Evolutionary conservation across 2,888 invertebrate species (phyloP).

Genomic region (Cerastoderma edule): DNA sequence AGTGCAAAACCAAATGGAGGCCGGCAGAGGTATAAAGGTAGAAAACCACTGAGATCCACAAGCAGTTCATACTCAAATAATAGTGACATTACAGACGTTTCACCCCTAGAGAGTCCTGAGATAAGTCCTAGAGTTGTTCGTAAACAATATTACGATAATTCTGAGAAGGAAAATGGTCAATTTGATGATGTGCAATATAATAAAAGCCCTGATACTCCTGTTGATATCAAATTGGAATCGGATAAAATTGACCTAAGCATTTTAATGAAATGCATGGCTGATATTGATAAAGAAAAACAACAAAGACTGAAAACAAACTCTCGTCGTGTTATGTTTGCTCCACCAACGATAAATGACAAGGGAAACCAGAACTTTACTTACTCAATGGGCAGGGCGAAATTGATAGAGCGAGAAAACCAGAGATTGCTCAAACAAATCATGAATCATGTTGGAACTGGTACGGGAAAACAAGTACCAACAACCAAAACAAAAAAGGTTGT

Average conservation of each 20-base stretch:
- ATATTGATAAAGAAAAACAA: slow-evolving; percentile 76
- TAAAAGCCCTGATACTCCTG: slow-evolving; percentile 26
- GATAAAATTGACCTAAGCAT: slow-evolving; percentile 75
- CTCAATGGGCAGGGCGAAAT: slow-evolving; percentile 68
- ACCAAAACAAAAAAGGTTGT: slow-evolving; percentile 19
- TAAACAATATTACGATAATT: slow-evolving; percentile 29
- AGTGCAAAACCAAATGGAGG: slow-evolving; percentile 35
- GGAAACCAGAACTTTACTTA: slow-evolving; percentile 72
- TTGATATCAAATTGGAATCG: slow-evolving; percentile 54
- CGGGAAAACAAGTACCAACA: slow-evolving; percentile 40
- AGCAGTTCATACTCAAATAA: slow-evolving; percentile 73
- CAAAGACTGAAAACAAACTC: slow-evolving; percentile 71
- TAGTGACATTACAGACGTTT: slow-evolving; percentile 81
- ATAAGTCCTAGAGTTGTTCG: slow-evolving; percentile 58
- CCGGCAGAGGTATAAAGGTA: slow-evolving; percentile 17
- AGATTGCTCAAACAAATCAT: slow-evolving; percentile 78
- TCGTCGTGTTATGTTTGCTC: slow-evolving; percentile 76
- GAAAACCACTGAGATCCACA: slow-evolving; percentile 40
- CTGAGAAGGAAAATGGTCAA: slow-evolving; percentile 42
- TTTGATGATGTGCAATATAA: slow-evolving; percentile 64
- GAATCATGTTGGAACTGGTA: slow-evolving; percentile 54
- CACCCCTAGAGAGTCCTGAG: slow-evolving; percentile 74
- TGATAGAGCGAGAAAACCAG: slow-evolving; percentile 80
- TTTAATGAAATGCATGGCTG: slow-evolving; percentile 78
- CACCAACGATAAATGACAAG: slow-evolving; percentile 61